Percentiles rank a stretch among this genome's conserved stretches.
These are phyloP conservation scores for Eurypyga helias DNA, from an alignment of 2,113 vertebrate genomes.

Conservation along the genomic window DNA sequence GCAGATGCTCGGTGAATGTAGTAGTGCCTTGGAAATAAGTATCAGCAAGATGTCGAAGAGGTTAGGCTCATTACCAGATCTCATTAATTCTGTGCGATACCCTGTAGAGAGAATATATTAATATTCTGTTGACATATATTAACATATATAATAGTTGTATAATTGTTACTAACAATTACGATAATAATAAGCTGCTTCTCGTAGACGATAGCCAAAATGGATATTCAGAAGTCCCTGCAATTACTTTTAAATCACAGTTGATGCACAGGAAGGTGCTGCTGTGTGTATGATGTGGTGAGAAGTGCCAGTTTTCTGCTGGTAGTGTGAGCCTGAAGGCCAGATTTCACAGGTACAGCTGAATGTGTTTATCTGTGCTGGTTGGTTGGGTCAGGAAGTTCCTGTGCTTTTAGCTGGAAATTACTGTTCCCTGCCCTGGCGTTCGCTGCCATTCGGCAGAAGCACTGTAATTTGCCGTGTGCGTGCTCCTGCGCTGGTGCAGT, in stretches of 20 bases:
- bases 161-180: conserved; percentile 56
- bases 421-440: neutral
- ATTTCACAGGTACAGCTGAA: neutral
- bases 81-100: conserved; percentile 55
- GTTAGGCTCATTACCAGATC: conserved; percentile 29
- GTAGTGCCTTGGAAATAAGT: conserved; percentile 26
- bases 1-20: neutral
- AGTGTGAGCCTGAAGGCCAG: neutral
- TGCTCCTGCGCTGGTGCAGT: neutral
- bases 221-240: neutral
- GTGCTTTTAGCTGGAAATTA: neutral
- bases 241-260: neutral
- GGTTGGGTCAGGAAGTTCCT: neutral
- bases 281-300: neutral
- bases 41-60: conserved; percentile 30
- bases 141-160: conserved; percentile 65
- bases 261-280: neutral
- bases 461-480: neutral
- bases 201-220: neutral
- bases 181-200: conserved; percentile 20
- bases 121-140: conserved; percentile 65
- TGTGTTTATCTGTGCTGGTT: neutral
- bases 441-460: neutral
- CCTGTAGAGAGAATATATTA: conserved; percentile 50
- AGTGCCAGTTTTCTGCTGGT: neutral